Evolutionary conservation across 2,797 vertebrate species (phyloP).

Genomic region (Triplophysa yarkandensis): DNA sequence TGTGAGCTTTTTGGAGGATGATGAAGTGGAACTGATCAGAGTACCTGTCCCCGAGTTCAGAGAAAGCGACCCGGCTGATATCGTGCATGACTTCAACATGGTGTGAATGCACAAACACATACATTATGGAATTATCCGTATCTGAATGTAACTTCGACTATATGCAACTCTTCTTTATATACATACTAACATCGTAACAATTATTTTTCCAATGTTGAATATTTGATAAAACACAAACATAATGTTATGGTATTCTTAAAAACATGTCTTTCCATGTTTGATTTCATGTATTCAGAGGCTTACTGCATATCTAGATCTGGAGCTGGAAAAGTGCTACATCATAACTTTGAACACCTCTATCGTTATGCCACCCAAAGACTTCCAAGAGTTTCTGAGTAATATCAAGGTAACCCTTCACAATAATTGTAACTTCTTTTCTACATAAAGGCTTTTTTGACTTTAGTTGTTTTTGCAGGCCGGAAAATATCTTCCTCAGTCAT

Average conservation of each 20-base stretch:
- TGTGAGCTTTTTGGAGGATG: constrained; percentile 83
- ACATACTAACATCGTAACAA: no score
- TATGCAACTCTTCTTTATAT: no score
- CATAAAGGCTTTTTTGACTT: background rate
- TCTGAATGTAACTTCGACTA: no score
- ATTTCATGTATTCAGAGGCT: constrained; percentile 76
- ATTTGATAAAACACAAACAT: background rate
- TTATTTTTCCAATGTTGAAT: no score
- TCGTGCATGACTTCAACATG: constrained; percentile 94
- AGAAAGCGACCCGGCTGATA: constrained; percentile 91
- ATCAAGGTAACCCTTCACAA: constrained; percentile 62
- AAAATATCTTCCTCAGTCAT: constrained; percentile 74
- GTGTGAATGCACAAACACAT: constrained; percentile 70
- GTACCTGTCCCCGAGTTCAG: constrained; percentile 93
- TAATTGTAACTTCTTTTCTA: background rate
- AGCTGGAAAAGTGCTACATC: constrained; percentile 94
- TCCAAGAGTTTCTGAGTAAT: constrained; percentile 81
- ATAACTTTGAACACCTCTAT: constrained; percentile 95
- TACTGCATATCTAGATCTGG: constrained; percentile 94
- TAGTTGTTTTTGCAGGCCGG: constrained; percentile 11
- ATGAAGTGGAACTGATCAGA: constrained; percentile 89
- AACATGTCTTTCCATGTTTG: background rate
- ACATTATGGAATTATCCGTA: no score
- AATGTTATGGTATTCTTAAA: no score
- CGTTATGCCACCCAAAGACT: constrained; percentile 91